A percentile compares a stretch with the other conserved stretches of the same genome.
phyloP scores from a whole-genome alignment of 2,888 invertebrate genomes.

The Scaptomyza polygonia region DNA sequence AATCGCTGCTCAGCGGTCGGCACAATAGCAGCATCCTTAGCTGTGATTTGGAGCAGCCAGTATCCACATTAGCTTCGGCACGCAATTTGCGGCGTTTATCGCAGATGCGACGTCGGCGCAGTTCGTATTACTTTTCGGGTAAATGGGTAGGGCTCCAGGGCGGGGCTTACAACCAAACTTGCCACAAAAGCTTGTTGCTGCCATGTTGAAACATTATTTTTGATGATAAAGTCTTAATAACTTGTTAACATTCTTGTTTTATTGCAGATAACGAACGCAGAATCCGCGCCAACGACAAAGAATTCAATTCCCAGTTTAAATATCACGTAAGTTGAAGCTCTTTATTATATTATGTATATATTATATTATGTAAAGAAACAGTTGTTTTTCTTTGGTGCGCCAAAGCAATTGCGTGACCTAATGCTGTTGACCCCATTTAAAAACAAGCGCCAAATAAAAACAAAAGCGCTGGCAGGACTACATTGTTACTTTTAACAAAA shows the following conservation, averaged over 20 bases:
- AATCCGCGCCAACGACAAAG: constrained; percentile 98
- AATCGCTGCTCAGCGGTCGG: constrained; percentile 42
- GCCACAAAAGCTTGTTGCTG: background rate
- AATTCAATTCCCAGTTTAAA: constrained; percentile 97
- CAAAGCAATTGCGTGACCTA: too few species aligned
- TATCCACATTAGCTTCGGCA: constrained; percentile 56
- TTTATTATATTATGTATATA: too few species aligned
- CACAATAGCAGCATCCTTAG: constrained; percentile 30
- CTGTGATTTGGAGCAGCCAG: constrained; percentile 28
- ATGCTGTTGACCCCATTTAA: background rate
- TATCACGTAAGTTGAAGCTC: constrained; percentile 94
- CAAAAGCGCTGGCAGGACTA: background rate
- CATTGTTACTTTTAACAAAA: background rate
- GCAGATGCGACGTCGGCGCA: constrained; percentile 81
- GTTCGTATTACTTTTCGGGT: constrained; percentile 84
- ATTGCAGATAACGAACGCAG: constrained; percentile 96
- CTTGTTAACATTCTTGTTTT: constrained; percentile 27
- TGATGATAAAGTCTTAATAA: background rate
- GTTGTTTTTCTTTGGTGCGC: too few species aligned
- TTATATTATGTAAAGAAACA: too few species aligned
- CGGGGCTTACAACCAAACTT: background rate
- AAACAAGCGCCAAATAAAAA: background rate
- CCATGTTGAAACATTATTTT: background rate
- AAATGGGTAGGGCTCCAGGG: constrained; percentile 43
- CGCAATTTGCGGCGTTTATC: constrained; percentile 79